Conservation (phyloP, 2,888 invertebrate species). For the Eurytoma adleriae region DNA sequence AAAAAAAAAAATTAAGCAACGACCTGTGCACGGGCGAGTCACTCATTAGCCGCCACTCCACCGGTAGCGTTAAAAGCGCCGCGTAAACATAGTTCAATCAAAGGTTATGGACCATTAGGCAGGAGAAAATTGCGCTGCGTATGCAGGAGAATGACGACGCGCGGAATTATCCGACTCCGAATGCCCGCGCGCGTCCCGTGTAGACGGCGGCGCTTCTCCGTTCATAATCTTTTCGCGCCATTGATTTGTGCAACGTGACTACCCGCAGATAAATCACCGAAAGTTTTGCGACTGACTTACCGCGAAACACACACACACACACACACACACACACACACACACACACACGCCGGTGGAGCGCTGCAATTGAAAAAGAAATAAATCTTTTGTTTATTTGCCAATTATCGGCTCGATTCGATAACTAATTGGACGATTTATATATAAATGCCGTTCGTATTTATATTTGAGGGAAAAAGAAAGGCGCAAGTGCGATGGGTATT, state of each 20-base stretch:
- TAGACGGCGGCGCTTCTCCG: not conserved
- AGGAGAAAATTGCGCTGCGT: conserved; percentile 71
- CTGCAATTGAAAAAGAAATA: too few relatives aligned
- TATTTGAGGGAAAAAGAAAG: too few relatives aligned
- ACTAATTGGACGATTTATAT: too few relatives aligned
- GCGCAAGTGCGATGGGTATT: too few relatives aligned
- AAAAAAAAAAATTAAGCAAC: conserved; percentile 1
- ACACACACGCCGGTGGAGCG: too few relatives aligned
- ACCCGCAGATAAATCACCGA: conserved; percentile 65
- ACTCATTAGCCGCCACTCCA: conserved; percentile 36
- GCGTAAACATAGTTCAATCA: conserved; percentile 68
- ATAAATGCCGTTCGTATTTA: too few relatives aligned
- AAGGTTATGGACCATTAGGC: conserved; percentile 74
- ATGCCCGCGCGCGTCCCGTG: conserved; percentile 34
- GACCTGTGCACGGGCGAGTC: conserved; percentile 11
- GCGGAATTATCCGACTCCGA: conserved; percentile 16
- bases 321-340: too few relatives aligned
- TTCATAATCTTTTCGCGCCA: conserved; percentile 72
- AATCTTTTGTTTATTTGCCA: too few relatives aligned
- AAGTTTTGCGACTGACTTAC: conserved; percentile 39
- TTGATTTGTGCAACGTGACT: conserved; percentile 60
- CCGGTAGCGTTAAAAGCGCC: conserved; percentile 34
- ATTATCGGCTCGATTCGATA: too few relatives aligned
- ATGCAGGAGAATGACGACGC: conserved; percentile 63
- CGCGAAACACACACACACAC: not conserved